These are phyloP conservation scores for Drusus annulatus DNA, from an alignment of 1,140 invertebrate species.

Conservation along the genomic window DNA sequence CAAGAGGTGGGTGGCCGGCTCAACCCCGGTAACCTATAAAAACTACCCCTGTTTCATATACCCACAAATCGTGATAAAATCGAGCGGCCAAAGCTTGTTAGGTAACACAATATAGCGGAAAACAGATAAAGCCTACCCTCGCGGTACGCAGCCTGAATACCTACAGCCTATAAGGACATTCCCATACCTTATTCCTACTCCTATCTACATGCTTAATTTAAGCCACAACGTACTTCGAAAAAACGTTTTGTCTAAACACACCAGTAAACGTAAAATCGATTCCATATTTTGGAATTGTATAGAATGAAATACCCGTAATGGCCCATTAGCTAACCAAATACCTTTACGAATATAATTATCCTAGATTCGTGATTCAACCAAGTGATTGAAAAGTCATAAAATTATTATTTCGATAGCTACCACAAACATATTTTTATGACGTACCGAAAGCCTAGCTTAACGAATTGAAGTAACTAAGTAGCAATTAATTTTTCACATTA, in stretches of 20 bases:
- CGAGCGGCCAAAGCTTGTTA: slow-evolving; percentile 30
- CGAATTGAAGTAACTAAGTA: no score
- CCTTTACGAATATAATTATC: no score
- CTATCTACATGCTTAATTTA: slow-evolving; percentile 7
- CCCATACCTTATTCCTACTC: background rate
- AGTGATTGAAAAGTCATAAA: no score
- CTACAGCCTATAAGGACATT: slow-evolving; percentile 23
- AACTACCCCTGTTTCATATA: slow-evolving; percentile 25
- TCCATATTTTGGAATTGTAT: background rate
- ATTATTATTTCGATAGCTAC: no score
- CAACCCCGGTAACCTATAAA: slow-evolving; percentile 38
- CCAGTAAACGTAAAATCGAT: no score
- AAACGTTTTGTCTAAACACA: no score
- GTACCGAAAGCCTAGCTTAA: no score
- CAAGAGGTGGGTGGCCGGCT: no score
- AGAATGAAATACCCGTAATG: background rate
- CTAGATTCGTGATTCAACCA: no score
- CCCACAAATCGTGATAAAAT: slow-evolving; percentile 29
- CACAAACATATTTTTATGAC: no score
- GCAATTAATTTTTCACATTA: no score
- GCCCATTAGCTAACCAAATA: no score
- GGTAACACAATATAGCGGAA: slow-evolving; percentile 37
- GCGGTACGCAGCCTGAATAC: slow-evolving; percentile 15
- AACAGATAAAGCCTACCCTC: slow-evolving; percentile 36
- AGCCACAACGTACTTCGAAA: background rate